These are phyloP conservation scores for Hypercompe scribonia DNA, from an alignment of 2,888 invertebrate species.

Conservation along the genomic window DNA sequence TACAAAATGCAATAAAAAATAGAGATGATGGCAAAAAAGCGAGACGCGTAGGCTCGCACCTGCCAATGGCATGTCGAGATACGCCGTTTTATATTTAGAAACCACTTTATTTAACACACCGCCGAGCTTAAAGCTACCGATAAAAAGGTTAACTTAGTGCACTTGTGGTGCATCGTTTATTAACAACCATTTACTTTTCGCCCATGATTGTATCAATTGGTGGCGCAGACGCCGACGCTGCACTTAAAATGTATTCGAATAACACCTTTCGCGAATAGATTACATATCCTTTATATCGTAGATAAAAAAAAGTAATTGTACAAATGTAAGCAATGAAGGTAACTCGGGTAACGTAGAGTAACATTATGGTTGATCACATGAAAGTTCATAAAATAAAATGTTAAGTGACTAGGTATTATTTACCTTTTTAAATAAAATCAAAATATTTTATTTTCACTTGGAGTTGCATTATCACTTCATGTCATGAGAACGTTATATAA, in stretches of 20 bases:
- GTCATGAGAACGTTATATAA: background rate
- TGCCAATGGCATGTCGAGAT: conserved; percentile 85
- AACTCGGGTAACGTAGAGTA: background rate
- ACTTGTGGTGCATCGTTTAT: conserved; percentile 79
- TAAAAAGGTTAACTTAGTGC: conserved; percentile 80
- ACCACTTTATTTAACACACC: conserved; percentile 85
- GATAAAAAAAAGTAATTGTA: conserved; percentile 5
- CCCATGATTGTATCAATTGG: conserved; percentile 81
- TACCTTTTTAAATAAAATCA: background rate
- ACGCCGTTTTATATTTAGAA: conserved; percentile 85
- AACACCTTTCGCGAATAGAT: background rate
- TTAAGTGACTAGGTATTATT: background rate
- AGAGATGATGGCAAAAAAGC: conserved; percentile 69
- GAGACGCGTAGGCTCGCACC: conserved; percentile 79
- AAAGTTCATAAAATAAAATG: background rate
- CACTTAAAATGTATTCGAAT: conserved; percentile 58
- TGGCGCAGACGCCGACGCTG: conserved; percentile 60
- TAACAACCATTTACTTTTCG: conserved; percentile 82
- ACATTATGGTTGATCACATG: background rate
- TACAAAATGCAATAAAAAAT: conserved; percentile 69
- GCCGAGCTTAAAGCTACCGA: conserved; percentile 79
- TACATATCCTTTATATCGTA: conserved; percentile 28
- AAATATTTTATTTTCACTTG: no score
- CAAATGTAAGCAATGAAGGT: no score
- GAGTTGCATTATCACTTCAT: background rate